Evolutionary conservation across 2,113 vertebrate genomes (phyloP).

Genomic region (Gavialis gangeticus): DNA sequence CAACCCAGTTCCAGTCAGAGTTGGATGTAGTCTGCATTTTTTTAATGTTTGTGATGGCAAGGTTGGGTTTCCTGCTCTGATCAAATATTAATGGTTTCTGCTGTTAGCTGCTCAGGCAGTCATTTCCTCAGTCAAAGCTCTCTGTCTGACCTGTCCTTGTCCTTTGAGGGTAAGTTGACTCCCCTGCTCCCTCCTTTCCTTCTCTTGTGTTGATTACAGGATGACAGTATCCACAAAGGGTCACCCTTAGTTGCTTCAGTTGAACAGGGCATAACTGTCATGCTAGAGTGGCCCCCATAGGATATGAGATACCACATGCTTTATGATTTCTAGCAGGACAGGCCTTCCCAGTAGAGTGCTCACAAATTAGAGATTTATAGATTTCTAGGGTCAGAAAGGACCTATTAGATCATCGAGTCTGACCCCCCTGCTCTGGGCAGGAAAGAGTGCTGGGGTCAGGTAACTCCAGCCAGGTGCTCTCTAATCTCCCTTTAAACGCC

Average conservation of each 20-base stretch:
- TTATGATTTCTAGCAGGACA: background rate
- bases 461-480: too few relatives aligned
- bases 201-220: background rate
- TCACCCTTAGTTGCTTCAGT: background rate
- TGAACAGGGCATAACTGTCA: background rate
- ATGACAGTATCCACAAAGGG: background rate
- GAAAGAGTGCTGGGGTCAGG: too few relatives aligned
- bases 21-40: background rate
- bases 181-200: background rate
- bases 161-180: background rate
- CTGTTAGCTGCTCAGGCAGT: background rate
- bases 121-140: background rate
- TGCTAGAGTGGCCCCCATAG: background rate
- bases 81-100: background rate
- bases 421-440: too few relatives aligned
- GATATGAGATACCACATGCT: rapidly evolving
- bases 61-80: background rate
- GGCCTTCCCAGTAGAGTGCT: background rate
- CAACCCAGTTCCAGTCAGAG: rapidly evolving
- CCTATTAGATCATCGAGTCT: too few relatives aligned
- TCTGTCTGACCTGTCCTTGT: background rate
- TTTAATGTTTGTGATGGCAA: background rate
- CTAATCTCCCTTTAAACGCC: too few relatives aligned
- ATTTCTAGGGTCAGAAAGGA: too few relatives aligned
- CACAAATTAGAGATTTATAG: background rate